A percentile compares a stretch with the other conserved stretches of the same genome.
Conservation (phyloP, 1,140 invertebrate species). For the Platorchestia sp. region DNA sequence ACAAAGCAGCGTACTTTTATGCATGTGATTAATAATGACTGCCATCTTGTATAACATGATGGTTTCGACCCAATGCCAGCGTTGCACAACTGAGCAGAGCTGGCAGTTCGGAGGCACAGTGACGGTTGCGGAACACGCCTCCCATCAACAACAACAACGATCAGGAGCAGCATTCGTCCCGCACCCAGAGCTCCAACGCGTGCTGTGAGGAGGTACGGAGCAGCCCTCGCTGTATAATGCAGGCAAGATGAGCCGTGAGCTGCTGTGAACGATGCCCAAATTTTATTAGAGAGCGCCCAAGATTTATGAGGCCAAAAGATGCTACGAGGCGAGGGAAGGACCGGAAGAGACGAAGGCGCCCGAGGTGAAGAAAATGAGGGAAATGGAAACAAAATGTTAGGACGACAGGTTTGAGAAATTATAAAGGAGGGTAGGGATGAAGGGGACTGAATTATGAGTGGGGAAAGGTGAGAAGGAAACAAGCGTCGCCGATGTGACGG, state of each 20-base stretch:
- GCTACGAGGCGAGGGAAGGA: neutral
- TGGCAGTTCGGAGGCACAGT: too few species aligned
- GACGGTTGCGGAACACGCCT: too few species aligned
- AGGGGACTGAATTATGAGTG: neutral
- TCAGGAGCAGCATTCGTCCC: too few species aligned
- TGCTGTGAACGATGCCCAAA: neutral
- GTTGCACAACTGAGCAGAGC: too few species aligned
- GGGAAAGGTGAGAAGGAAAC: neutral
- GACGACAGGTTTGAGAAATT: neutral
- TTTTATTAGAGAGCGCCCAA: neutral
- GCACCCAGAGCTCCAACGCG: too few species aligned
- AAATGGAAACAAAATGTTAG: neutral
- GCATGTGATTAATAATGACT: too few species aligned
- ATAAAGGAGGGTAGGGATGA: neutral
- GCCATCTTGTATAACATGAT: too few species aligned
- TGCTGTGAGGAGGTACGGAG: too few species aligned
- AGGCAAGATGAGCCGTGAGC: neutral
- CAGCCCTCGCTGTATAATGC: neutral
- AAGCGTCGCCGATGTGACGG: too few species aligned
- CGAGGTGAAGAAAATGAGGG: neutral
- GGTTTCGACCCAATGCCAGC: too few species aligned
- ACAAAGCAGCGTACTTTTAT: too few species aligned
- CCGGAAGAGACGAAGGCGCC: neutral
- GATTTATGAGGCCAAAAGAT: constrained; percentile 30
- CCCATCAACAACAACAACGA: too few species aligned